Base-by-base conservation (phyloP, 1,140 invertebrate genomes). In the Papilio polyxenes region DNA sequence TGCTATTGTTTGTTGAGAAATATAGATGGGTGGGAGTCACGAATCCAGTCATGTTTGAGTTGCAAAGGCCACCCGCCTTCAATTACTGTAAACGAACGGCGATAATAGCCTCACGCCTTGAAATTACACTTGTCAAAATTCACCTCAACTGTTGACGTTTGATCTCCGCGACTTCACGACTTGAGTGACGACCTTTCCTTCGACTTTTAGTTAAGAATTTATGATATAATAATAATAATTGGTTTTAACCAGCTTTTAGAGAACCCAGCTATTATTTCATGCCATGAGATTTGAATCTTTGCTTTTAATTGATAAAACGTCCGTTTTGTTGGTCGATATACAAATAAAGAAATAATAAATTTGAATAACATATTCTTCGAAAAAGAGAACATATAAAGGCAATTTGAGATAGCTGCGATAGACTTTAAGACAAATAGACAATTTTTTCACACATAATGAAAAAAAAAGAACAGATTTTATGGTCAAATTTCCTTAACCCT, bases 61-160 rank as follows among this genome's bases (percentile, higher is more conserved):
- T 44, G 44, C 31, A 65, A 74, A 87, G 86, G 86, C 85, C 86
- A 83, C 48, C 78, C 78, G 74, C 78, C 59, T 75, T 87, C 83
- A 84, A 84, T 83, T 78, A 84, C 75, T 82, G 80, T 72, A 84
- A 84, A 83, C 72, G 83, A 76, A 83, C 49, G 84, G 65, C 84
- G 82, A 85, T 83, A 88, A 89, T 85, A 86, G 88, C 85, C 87
- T 83, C 78, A 85, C 83, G 82, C 87, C 78, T 85, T 85, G 75
- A 86, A 86, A 87, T 88, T 85, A 83, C 80, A 83, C 79, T 83
- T 89, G 85, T 91, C 87, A 85, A 86, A 85, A 83, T 49, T 80
- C 69, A 81, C 82, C 76, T 84, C 79, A 81, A 51, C 62, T 75
- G 79, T 83, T 83, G 85, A 83, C 82, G 69, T 75, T 81, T 78